Percentiles rank a stretch among this genome's conserved stretches.
Conservation (phyloP, 37 sponge, comb jelly and placozoan species). For the Haliclona indistincta region DNA sequence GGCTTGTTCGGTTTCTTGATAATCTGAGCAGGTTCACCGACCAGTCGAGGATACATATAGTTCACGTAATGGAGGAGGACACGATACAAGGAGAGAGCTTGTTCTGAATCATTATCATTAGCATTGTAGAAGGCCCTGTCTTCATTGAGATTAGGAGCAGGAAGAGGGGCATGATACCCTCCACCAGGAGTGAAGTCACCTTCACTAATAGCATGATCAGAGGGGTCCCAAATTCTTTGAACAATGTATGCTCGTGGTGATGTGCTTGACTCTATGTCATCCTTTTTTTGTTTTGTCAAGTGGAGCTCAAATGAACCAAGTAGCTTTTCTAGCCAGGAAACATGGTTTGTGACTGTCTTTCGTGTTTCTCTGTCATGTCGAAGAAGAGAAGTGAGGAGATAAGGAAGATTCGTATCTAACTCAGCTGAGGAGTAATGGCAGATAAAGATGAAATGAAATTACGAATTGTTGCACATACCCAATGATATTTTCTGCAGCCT, state of each 20-base stretch:
- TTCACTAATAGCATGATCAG: neutral
- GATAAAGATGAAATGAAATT: neutral
- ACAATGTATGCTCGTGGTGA: neutral
- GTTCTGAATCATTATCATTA: neutral
- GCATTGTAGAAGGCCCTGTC: neutral
- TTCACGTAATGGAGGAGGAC: conserved; percentile 36
- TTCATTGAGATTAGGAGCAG: neutral
- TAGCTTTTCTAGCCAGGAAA: conserved; percentile 42
- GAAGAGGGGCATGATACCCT: conserved; percentile 35
- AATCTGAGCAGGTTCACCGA: neutral
- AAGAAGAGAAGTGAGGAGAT: conserved; percentile 19
- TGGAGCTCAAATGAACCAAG: conserved; percentile 9
- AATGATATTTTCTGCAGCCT: neutral
- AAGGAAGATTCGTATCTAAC: conserved; percentile 15
- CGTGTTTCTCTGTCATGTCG: conserved; percentile 11
- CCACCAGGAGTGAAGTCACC: neutral
- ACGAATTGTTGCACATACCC: neutral
- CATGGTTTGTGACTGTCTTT: conserved; percentile 9
- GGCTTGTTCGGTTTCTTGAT: too few species aligned
- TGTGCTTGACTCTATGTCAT: neutral
- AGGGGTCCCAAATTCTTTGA: neutral
- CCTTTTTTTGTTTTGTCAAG: neutral
- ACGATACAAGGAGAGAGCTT: too few species aligned
- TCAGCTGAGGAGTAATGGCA: neutral
- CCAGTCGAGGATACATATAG: conserved; percentile 25